Conservation (phyloP, 2,888 invertebrate species). For the Noctua pronuba region DNA sequence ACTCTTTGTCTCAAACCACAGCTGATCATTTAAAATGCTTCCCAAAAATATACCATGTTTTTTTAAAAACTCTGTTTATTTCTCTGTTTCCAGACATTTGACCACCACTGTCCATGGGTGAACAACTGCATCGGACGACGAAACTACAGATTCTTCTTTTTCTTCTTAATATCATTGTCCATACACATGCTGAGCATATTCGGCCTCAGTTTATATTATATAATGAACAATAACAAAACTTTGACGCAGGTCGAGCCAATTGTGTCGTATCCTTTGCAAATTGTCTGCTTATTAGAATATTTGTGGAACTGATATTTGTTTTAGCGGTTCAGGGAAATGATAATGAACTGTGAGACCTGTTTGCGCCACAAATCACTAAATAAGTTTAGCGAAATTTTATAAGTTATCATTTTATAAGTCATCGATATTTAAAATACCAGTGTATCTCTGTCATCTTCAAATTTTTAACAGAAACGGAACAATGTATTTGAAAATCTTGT, state of each 20-base stretch:
- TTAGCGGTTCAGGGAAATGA: background rate
- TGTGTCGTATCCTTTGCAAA: slow-evolving; percentile 94
- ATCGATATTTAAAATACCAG: background rate
- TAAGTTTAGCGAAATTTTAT: background rate
- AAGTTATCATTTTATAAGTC: background rate
- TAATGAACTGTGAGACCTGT: background rate
- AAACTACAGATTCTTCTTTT: slow-evolving; percentile 99
- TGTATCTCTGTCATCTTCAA: background rate
- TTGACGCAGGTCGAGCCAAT: slow-evolving; percentile 95
- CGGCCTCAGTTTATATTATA: slow-evolving; percentile 97
- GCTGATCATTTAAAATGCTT: background rate
- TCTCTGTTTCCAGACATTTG: slow-evolving; percentile 96
- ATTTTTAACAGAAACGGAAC: background rate
- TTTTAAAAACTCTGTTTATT: background rate
- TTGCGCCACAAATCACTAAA: background rate
- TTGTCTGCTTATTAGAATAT: slow-evolving; percentile 5
- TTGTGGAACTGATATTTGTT: background rate
- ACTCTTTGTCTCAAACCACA: background rate
- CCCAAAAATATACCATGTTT: background rate
- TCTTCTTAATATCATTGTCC: slow-evolving; percentile 98
- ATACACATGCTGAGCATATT: slow-evolving; percentile 99
- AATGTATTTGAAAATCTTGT: background rate
- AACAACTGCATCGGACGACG: slow-evolving; percentile 99
- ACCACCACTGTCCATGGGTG: slow-evolving; percentile 99
- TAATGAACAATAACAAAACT: slow-evolving; percentile 95